Evolutionary conservation across 2,888 invertebrate species (phyloP).

Genomic region (Himalopsyche tibetana): DNA sequence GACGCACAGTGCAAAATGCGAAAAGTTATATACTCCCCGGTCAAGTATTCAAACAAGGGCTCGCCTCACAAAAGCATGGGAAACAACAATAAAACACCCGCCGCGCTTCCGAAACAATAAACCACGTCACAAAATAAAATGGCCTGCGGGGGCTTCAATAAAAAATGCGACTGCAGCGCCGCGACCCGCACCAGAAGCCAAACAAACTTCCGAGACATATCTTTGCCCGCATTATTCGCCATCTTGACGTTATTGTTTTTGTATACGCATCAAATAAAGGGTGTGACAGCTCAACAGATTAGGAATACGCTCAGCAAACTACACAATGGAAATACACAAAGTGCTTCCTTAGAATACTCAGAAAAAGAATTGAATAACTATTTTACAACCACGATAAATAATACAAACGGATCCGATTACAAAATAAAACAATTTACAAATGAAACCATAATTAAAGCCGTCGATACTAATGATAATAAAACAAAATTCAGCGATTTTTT

Average conservation of each 20-base stretch:
- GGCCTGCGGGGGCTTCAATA: conserved; percentile 49
- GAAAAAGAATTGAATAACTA: background rate
- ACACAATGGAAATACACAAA: background rate
- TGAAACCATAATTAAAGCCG: too few species aligned
- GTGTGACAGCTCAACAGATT: conserved; percentile 41
- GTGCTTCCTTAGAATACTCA: background rate
- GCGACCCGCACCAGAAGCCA: conserved; percentile 56
- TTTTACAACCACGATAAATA: too few species aligned
- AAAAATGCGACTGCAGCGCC: conserved; percentile 58
- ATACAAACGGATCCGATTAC: background rate
- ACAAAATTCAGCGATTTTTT: too few species aligned
- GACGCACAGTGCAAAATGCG: conserved; percentile 38
- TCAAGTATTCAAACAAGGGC: conserved; percentile 27
- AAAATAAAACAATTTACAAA: too few species aligned
- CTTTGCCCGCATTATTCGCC: conserved; percentile 40
- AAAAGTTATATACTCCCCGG: conserved; percentile 32
- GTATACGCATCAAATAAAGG: conserved; percentile 55
- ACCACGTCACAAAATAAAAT: conserved; percentile 10
- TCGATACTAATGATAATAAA: too few species aligned
- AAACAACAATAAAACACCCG: conserved; percentile 49
- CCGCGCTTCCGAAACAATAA: conserved; percentile 40
- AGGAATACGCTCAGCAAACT: conserved; percentile 21
- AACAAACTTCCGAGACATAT: conserved; percentile 48
- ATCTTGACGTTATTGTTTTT: conserved; percentile 52
- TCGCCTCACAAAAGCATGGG: conserved; percentile 46